phyloP scores from a whole-genome alignment of 2,113 vertebrate genomes.

The Myotis brandtii region DNA sequence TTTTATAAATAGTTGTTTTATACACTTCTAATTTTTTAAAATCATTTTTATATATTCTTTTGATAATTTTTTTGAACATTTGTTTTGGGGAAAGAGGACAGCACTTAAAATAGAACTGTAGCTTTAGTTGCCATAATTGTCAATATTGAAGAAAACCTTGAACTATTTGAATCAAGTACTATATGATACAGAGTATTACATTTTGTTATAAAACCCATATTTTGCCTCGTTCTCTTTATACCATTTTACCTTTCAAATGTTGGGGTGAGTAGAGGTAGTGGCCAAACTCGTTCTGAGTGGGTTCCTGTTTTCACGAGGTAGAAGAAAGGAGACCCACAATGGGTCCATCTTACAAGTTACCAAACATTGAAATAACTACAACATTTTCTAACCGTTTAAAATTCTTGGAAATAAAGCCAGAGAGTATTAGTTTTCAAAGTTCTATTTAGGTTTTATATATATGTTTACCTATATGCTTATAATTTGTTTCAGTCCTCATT shows the following conservation, averaged over 20 bases:
- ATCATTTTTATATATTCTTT: not conserved
- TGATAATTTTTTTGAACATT: not conserved
- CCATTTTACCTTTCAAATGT: not conserved
- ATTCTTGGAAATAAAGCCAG: not conserved
- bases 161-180: not conserved
- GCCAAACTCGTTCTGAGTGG: not conserved
- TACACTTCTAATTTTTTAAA: not conserved
- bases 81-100: not conserved
- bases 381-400: not conserved
- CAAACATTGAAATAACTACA: not conserved
- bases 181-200: not conserved
- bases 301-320: not conserved
- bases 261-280: not conserved
- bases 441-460: not conserved
- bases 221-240: not conserved
- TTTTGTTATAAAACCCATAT: not conserved
- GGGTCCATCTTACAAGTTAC: not conserved
- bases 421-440: not conserved
- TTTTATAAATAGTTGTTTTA: not conserved
- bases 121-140: not conserved
- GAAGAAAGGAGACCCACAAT: not conserved
- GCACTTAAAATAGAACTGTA: not conserved
- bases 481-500: constrained; percentile 84
- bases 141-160: constrained; percentile 5
- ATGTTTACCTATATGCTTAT: not conserved